A percentile compares a stretch with the other conserved stretches of the same genome.
phyloP scores from a whole-genome alignment of 2,797 vertebrate genomes.

The Hypotaenidia okinawae region DNA sequence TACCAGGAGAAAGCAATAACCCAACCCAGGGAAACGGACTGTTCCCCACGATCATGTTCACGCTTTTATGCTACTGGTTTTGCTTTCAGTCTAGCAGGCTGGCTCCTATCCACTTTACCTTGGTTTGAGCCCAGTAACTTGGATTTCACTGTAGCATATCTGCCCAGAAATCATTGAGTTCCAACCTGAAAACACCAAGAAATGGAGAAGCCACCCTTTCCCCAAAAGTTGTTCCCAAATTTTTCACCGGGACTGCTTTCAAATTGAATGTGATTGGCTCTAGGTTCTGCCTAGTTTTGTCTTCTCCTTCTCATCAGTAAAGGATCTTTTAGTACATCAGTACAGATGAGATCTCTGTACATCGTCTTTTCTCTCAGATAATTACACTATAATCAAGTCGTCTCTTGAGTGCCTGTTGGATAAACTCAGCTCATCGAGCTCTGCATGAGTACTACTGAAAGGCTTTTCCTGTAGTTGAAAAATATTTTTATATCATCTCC shows the following conservation, averaged over 20 bases:
- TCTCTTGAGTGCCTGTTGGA: background rate
- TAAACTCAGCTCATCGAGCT: background rate
- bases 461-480: background rate
- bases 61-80: background rate
- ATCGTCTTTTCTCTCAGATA: background rate
- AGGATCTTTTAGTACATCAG: background rate
- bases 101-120: background rate
- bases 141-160: background rate
- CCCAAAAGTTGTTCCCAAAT: background rate
- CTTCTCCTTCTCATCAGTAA: background rate
- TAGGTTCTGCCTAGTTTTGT: background rate
- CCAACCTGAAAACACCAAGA: background rate
- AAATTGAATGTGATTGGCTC: background rate
- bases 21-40: fast-evolving
- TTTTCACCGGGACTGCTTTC: background rate
- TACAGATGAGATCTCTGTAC: background rate
- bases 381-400: background rate
- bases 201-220: background rate
- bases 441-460: background rate
- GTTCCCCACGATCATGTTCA: background rate
- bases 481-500: background rate
- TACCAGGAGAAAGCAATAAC: background rate
- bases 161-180: background rate
- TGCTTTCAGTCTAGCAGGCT: background rate
- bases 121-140: background rate